A percentile compares a stretch with the other conserved stretches of the same genome.
Conservation (phyloP, 1,140 invertebrate species). For the Phymorhynchus buccinoides region DNA sequence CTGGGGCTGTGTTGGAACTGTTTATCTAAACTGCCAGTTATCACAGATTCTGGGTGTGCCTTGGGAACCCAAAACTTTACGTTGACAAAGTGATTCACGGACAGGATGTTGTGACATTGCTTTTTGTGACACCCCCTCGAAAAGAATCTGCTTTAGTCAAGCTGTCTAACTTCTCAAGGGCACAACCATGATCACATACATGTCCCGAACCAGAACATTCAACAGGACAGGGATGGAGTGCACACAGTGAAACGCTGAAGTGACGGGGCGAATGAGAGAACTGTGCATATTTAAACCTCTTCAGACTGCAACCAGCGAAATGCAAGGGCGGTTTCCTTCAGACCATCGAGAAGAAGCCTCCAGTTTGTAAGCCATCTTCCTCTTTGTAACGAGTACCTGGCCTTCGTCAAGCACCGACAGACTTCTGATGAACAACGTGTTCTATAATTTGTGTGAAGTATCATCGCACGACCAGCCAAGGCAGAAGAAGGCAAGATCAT, state of each 20-base stretch:
- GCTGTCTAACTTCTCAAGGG: neutral
- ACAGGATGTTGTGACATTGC: neutral
- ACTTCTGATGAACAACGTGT: neutral
- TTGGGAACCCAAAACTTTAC: neutral
- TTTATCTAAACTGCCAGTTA: neutral
- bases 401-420: neutral
- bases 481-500: neutral
- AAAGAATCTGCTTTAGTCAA: neutral
- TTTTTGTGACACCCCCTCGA: no score
- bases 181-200: neutral
- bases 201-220: neutral
- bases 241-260: no score
- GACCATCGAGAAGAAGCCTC: no score
- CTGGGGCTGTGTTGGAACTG: neutral
- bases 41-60: conserved; percentile 22
- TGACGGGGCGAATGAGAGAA: no score
- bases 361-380: no score
- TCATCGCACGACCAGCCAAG: neutral
- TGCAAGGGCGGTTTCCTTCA: no score
- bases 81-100: neutral
- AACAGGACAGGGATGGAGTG: no score
- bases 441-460: neutral
- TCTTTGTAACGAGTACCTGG: no score
- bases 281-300: no score
- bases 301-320: no score